Base-by-base conservation (phyloP, 2,797 vertebrate species). In the Clarias laeviceps region DNA sequence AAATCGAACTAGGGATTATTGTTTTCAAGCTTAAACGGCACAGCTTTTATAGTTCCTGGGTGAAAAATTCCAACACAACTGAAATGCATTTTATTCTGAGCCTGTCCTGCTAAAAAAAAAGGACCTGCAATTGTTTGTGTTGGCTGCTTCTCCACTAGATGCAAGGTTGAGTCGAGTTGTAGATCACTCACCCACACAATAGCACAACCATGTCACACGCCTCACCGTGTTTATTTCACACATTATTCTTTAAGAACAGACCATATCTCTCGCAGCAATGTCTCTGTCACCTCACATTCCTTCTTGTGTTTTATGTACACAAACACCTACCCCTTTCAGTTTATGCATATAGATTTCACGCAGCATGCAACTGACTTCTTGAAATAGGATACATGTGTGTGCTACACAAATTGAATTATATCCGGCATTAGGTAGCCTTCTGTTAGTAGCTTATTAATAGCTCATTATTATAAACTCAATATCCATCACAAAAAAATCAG, bases 201-300 rank as follows among this genome's bases (percentile, higher is more conserved):
- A 73, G 70, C 72, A 74, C 65, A 80, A 72, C 70, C 62, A 66
- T 82, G 80, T 78, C 86, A 78, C 45, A 84, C 12, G 65, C 82
- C 29, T 80, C 54, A 80, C 59, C 4, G 40, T 85, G 65, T 79
- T 85, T 85, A 85, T 82, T 85, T 85, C 45, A 82, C 79, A 87
- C 82, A 78, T 82, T 82, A 61, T 45, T 87, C 80, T 85, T 82
- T 85, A 87, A 81, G 83, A 85, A 85, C 73, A 80, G 57, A 45
- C 61, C 61, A 27, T 80, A 79, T 65, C 66, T 74, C 50, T 70
- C 34, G 12, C 62, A 54, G 61, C 57, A 66, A 45, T 0, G 12
- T 87, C 34, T 74, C 50, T 37, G 40, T 24, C 32, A 57, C 40
- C 59, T 22, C 76, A 20, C 57, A 62, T 66, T 40, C 85, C 40